Evolutionary conservation across 2,797 vertebrate species (phyloP).

Genomic region (Psittacula derbiana): DNA sequence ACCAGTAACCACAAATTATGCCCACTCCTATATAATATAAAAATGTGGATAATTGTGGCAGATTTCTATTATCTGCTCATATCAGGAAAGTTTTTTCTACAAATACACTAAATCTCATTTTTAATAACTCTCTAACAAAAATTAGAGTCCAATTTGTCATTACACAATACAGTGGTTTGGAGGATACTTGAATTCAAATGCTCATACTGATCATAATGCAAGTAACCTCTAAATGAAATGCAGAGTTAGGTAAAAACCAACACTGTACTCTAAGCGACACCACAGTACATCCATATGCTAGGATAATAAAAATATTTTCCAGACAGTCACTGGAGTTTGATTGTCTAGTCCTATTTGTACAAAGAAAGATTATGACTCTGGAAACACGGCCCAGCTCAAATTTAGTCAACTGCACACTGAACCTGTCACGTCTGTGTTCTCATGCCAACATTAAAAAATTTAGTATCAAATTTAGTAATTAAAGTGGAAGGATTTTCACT

Average conservation of each 20-base stretch:
- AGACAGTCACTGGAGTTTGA: neutral
- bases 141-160: neutral
- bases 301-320: neutral
- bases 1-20: neutral
- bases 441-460: neutral
- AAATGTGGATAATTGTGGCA: neutral
- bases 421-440: neutral
- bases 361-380: neutral
- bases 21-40: neutral
- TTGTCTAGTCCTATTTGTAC: neutral
- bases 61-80: neutral
- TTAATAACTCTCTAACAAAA: neutral
- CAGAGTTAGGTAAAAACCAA: neutral
- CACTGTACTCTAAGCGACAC: neutral
- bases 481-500: neutral
- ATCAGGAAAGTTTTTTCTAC: neutral
- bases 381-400: neutral
- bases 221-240: neutral
- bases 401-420: neutral
- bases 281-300: neutral
- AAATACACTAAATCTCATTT: neutral
- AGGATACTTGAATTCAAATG: neutral
- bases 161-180: neutral
- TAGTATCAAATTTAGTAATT: neutral
- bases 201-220: neutral